Evolutionary conservation across 2,888 invertebrate species (phyloP).

Genomic region (Brassicogethes aeneus): DNA sequence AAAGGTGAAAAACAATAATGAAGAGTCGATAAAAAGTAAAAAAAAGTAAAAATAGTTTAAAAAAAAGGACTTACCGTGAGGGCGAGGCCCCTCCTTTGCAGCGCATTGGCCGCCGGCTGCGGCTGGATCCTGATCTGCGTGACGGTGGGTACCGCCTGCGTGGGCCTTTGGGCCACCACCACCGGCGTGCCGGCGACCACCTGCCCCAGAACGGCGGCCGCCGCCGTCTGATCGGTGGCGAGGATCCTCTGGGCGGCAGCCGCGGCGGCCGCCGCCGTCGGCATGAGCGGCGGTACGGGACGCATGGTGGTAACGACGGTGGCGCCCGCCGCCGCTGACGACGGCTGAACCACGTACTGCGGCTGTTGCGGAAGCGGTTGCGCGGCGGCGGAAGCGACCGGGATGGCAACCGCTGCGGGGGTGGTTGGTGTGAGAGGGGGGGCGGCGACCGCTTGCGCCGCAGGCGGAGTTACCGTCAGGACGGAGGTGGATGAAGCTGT

Average conservation of each 20-base stretch:
- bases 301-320: slow-evolving; percentile 21
- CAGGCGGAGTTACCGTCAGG: slow-evolving; percentile 25
- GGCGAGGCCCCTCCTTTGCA: slow-evolving; percentile 57
- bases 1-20: too few species aligned
- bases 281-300: slow-evolving; percentile 35
- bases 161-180: slow-evolving; percentile 39
- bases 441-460: slow-evolving; percentile 29
- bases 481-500: slow-evolving; percentile 15
- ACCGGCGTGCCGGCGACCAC: slow-evolving; percentile 44
- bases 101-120: slow-evolving; percentile 44
- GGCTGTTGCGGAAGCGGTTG: slow-evolving; percentile 10
- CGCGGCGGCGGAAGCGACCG: slow-evolving; percentile 13
- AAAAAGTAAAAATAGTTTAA: slow-evolving; percentile 2
- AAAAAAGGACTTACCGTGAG: slow-evolving; percentile 48
- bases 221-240: slow-evolving; percentile 5
- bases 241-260: slow-evolving; percentile 30
- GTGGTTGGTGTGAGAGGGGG: slow-evolving; percentile 17
- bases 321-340: slow-evolving; percentile 17
- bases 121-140: slow-evolving; percentile 49
- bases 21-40: background rate
- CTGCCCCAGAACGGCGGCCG: slow-evolving; percentile 29
- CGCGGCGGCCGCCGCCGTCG: slow-evolving; percentile 19
- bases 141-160: slow-evolving; percentile 38
- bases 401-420: slow-evolving; percentile 16
- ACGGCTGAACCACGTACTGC: slow-evolving; percentile 9